A percentile compares a stretch with the other conserved stretches of the same genome.
phyloP scores from a whole-genome alignment of 2,113 vertebrate species.

The Potamarius usumacintae region DNA sequence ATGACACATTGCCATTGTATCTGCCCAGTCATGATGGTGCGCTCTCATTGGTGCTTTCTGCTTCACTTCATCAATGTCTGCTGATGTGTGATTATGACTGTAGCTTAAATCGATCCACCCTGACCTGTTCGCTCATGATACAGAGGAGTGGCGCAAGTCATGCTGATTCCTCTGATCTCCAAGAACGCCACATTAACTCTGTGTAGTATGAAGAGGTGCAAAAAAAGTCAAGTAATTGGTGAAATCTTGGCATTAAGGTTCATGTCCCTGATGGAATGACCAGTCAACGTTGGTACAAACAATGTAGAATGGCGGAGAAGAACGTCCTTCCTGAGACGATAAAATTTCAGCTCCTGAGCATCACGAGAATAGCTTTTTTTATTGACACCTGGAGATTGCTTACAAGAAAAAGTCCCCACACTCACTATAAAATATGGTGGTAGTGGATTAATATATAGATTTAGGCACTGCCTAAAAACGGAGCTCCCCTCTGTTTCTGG shows the following conservation, averaged over 20 bases:
- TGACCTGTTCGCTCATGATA: conserved; percentile 20
- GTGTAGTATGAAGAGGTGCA: neutral
- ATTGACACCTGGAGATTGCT: neutral
- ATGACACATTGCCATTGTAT: neutral
- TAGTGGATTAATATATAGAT: too few relatives aligned
- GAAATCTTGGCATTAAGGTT: neutral
- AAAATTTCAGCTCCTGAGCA: neutral
- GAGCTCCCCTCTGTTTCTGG: too few relatives aligned
- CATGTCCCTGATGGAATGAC: neutral
- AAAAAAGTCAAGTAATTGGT: neutral
- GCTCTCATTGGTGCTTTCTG: neutral
- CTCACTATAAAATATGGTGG: neutral
- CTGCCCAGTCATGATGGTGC: neutral
- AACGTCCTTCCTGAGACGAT: neutral
- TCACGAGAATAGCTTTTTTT: neutral
- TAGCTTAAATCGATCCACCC: neutral
- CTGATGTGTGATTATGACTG: neutral
- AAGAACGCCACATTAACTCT: neutral
- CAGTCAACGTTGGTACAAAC: neutral
- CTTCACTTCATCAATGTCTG: neutral
- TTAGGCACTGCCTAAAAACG: too few relatives aligned
- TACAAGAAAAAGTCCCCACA: neutral
- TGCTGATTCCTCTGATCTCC: neutral
- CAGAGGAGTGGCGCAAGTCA: neutral
- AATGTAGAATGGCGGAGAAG: neutral